These are phyloP conservation scores for Heteromurus nitidus DNA, from an alignment of 2,888 invertebrate genomes.

Conservation along the genomic window DNA sequence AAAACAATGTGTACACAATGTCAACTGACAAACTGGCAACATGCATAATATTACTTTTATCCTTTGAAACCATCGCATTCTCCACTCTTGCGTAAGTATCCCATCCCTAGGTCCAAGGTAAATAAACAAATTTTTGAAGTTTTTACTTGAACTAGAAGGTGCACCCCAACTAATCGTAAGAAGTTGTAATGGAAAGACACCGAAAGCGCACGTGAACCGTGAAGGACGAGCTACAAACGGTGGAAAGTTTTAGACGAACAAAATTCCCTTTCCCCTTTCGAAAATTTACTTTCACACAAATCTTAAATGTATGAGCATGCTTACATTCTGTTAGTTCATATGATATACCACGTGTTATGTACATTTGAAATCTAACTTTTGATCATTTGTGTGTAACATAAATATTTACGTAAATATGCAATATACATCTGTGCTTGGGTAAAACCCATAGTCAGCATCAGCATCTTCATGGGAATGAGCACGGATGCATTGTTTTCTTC, in stretches of 20 bases:
- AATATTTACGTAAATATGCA: not conserved
- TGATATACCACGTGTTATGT: not conserved
- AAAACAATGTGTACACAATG: conserved; percentile 3
- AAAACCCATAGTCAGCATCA: no score
- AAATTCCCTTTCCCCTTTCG: not conserved
- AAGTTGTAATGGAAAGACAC: not conserved
- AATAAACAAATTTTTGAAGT: conserved; percentile 4
- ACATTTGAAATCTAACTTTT: not conserved
- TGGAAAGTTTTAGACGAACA: conserved; percentile 27
- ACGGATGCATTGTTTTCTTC: no score
- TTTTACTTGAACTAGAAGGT: not conserved
- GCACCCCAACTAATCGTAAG: not conserved
- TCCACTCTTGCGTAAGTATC: not conserved
- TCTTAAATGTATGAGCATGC: not conserved
- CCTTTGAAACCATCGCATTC: not conserved
- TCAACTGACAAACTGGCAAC: conserved; percentile 26
- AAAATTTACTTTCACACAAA: not conserved
- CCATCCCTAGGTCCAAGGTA: not conserved
- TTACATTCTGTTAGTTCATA: not conserved
- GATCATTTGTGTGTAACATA: no score
- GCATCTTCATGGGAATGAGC: no score
- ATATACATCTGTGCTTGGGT: not conserved
- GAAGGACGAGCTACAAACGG: conserved; percentile 35
- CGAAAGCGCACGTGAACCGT: conserved; percentile 1
- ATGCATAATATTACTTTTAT: not conserved